These are phyloP conservation scores for Vidua chalybeata DNA, from an alignment of 2,113 vertebrate genomes.

Conservation along the genomic window DNA sequence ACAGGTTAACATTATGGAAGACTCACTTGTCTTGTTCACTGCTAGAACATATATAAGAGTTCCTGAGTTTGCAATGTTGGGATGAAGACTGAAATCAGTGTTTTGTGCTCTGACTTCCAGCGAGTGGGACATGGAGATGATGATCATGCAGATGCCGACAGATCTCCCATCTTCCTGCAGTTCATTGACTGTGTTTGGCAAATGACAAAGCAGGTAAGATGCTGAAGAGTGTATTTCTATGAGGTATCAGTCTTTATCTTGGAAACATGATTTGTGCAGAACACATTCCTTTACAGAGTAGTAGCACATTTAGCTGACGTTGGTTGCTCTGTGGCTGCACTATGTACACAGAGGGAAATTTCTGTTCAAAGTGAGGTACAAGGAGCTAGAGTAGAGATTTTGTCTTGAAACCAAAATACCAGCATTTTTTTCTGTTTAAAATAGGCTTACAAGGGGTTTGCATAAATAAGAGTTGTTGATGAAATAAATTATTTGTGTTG, in stretches of 20 bases:
- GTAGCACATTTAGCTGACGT: not conserved
- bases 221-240: not conserved
- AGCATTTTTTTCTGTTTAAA: not conserved
- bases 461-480: not conserved
- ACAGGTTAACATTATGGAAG: not conserved
- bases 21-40: not conserved
- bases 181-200: conserved; percentile 99
- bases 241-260: not conserved
- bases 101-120: conserved; percentile 67
- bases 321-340: not conserved
- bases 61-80: not conserved
- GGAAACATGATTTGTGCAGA: not conserved
- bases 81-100: not conserved
- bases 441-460: not conserved
- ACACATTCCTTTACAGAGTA: not conserved
- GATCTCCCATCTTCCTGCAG: conserved; percentile 96
- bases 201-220: conserved; percentile 92
- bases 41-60: not conserved
- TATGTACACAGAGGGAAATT: rapidly evolving
- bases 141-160: conserved; percentile 90
- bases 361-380: not conserved
- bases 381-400: not conserved
- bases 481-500: not conserved
- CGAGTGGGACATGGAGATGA: conserved; percentile 92
- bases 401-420: not conserved